These are phyloP conservation scores for Sphaerophoria taeniata DNA, from an alignment of 2,888 invertebrate genomes.

Conservation along the genomic window DNA sequence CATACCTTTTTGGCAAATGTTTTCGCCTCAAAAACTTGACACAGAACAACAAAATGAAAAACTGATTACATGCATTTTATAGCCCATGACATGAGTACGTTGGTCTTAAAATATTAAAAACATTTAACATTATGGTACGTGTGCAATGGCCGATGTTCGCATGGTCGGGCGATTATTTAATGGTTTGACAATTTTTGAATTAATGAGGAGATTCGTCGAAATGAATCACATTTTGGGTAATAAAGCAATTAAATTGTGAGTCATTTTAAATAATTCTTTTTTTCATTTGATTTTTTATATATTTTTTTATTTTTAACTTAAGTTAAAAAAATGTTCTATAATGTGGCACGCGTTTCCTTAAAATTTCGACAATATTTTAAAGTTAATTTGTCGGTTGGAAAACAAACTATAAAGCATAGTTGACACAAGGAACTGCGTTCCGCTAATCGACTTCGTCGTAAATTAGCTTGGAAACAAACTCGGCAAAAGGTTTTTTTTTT, in stretches of 20 bases:
- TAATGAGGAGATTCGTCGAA: conserved; percentile 13
- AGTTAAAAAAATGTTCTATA: too few relatives aligned
- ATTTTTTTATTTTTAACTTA: too few relatives aligned
- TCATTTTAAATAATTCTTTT: not conserved
- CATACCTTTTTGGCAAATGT: conserved; percentile 25
- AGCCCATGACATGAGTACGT: conserved; percentile 52
- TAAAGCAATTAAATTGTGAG: conserved; percentile 29
- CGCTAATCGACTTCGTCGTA: conserved; percentile 41
- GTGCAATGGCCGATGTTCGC: conserved; percentile 27
- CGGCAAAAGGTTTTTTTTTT: conserved; percentile 17
- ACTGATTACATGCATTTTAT: conserved; percentile 60
- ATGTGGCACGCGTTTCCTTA: conserved; percentile 5
- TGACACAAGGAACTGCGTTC: conserved; percentile 33
- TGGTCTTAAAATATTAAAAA: conserved; percentile 33
- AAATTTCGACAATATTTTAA: conserved; percentile 24
- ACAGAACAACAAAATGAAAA: not conserved
- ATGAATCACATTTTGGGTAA: conserved; percentile 49
- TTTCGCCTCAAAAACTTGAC: conserved; percentile 47
- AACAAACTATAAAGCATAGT: conserved; percentile 8
- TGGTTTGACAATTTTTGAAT: conserved; percentile 45
- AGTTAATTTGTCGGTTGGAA: conserved; percentile 12
- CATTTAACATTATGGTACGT: conserved; percentile 42
- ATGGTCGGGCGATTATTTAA: conserved; percentile 40
- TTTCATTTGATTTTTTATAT: too few relatives aligned
- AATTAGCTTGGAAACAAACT: conserved; percentile 39